These are phyloP conservation scores for Onthophagus sagittarius DNA, from an alignment of 2,888 invertebrate genomes.

Conservation along the genomic window DNA sequence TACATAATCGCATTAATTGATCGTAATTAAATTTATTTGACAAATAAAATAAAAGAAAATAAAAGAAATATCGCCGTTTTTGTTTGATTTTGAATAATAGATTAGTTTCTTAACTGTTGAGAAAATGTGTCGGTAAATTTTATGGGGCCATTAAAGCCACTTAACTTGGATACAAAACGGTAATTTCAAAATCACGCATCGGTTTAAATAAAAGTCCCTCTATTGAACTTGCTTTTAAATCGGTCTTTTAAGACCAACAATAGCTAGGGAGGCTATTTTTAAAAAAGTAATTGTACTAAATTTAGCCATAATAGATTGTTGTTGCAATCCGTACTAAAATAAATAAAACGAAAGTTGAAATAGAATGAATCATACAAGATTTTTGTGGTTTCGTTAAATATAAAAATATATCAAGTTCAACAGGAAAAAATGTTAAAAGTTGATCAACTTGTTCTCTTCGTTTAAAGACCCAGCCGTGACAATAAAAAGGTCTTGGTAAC, in stretches of 20 bases:
- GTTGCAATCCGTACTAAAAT: neutral
- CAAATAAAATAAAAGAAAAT: neutral
- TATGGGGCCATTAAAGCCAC: neutral
- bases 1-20: neutral
- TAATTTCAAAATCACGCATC: neutral
- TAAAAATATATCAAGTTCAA: too few relatives aligned
- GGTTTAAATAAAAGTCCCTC: neutral
- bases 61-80: too few relatives aligned
- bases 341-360: neutral
- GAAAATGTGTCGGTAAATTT: neutral
- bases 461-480: neutral
- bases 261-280: constrained; percentile 7
- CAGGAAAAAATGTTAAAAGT: too few relatives aligned
- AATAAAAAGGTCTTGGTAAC: neutral
- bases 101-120: neutral
- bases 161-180: neutral
- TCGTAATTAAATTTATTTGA: neutral
- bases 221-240: neutral
- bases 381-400: too few relatives aligned
- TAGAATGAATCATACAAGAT: neutral
- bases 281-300: constrained; percentile 15
- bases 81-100: too few relatives aligned
- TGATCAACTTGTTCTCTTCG: neutral
- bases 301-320: constrained; percentile 7
- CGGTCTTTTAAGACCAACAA: neutral